Base-by-base conservation (phyloP, 2,113 vertebrate genomes). In the Engraulis encrasicolus region DNA sequence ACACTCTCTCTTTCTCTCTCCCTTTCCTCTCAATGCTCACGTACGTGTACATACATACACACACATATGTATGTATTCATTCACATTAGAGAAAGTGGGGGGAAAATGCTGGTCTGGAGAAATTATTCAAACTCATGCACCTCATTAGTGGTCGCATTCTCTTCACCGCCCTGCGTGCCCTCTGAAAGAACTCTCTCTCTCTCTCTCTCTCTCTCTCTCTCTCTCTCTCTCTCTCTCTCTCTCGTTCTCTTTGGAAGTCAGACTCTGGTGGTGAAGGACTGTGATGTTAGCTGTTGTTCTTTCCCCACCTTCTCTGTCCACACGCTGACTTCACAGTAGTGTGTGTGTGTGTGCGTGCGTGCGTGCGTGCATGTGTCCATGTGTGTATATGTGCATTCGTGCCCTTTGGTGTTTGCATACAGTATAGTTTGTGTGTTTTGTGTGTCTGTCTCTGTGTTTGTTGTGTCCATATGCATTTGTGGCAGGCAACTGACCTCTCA, bases 61-160 rank as follows among this genome's bases (percentile, higher is more conserved):
- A 83, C 50, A 61, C 83, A 79, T 79, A 52, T 83, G 81, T 85
- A 74, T 81, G 80, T 71, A 71, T 71, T 15, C 50, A 79, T 82
- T n/a, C 83, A 84, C 79, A 66, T 78, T 12, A 66, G 66, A 74
- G 31, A 74, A 74, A 54, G 20, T 2, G 12, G 66, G 36, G 71
- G 77, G 87, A 86, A n/a, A 17, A 54, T 81, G 37, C 34, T 54
- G 84, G 74, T 81, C 36, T 66, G 79, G 71, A 78, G 89, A 91
- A 92, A 90, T 85, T 90, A 91, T 90, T 90, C 89, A 89, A 71
- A 78, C 84, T 90, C 49, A 80, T 88, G 86, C 89, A 84, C 90
- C 88, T 93, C 90, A 91, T 94, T 92, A 92, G 87, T 40, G 89
- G 84, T 91, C 91, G 92, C 92, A 90, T 94, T 93, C 89, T 89